Percentiles rank a stretch among this genome's conserved stretches.
These are phyloP conservation scores for Sardina pilchardus DNA, from an alignment of 2,113 vertebrate species.

Conservation along the genomic window DNA sequence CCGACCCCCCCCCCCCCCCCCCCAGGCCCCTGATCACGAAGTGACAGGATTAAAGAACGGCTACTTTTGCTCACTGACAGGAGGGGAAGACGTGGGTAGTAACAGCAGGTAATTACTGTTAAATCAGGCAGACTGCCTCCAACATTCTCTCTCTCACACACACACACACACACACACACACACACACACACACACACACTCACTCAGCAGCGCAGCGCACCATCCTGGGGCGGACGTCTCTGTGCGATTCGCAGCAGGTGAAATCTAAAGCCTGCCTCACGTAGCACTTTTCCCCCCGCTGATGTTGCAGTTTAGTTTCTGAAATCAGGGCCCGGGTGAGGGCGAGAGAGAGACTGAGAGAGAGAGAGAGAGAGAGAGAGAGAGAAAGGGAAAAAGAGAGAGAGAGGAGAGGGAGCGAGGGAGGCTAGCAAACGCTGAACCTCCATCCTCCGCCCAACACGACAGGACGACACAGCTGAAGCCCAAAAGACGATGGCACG, in stretches of 20 bases:
- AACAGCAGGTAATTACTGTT: conserved; percentile 74
- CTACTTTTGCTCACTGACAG: conserved; percentile 62
- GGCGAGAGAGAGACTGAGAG: background rate
- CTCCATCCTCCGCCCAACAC: conserved; percentile 30
- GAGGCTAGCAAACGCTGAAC: background rate
- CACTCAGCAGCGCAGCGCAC: conserved; percentile 46
- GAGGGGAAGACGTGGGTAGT: conserved; percentile 68
- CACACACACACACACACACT: background rate
- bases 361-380: background rate
- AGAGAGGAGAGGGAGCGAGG: background rate
- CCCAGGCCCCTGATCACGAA: conserved; percentile 54
- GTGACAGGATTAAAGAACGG: conserved; percentile 77
- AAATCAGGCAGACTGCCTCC: conserved; percentile 66
- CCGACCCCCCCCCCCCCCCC: background rate
- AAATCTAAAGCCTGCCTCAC: conserved; percentile 58
- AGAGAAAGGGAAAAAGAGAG: no score
- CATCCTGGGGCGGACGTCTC: conserved; percentile 54
- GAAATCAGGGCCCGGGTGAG: conserved; percentile 54
- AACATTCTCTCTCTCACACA: background rate
- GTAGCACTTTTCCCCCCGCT: conserved; percentile 60
- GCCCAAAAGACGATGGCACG: conserved; percentile 51
- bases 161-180: conserved; percentile 5
- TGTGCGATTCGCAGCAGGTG: conserved; percentile 61
- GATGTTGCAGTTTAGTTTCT: conserved; percentile 71
- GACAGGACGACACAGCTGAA: conserved; percentile 44